Evolutionary conservation across 2,113 vertebrate species (phyloP).

Genomic region (Strix aluco): DNA sequence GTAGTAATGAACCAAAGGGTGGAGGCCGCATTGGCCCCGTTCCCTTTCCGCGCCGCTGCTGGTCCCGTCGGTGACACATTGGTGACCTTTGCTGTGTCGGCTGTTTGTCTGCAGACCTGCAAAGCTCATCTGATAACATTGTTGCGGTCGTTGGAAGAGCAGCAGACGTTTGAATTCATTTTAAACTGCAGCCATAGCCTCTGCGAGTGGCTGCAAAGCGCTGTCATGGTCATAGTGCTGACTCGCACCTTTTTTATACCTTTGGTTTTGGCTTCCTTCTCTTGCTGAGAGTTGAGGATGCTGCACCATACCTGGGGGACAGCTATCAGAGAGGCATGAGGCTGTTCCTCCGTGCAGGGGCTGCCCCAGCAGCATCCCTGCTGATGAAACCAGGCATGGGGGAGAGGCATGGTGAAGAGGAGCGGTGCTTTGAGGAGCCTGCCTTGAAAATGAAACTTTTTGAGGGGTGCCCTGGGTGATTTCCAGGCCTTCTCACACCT

Average conservation of each 20-base stretch:
- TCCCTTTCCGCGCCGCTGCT: not conserved
- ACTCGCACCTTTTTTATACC: not conserved
- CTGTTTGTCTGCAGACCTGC: constrained; percentile 24
- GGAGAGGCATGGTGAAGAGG: not conserved
- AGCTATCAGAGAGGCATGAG: not conserved
- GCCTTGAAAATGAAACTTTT: not conserved
- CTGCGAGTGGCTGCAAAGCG: not conserved
- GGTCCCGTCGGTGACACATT: not conserved
- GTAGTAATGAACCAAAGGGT: not conserved
- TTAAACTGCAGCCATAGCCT: not conserved
- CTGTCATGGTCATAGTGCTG: not conserved
- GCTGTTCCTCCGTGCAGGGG: not conserved
- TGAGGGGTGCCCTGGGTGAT: not conserved
- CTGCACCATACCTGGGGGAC: rapidly evolving
- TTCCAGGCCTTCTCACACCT: not conserved
- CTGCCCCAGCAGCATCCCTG: not conserved
- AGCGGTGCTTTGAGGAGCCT: not conserved
- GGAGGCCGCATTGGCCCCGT: not conserved
- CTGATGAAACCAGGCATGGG: not conserved
- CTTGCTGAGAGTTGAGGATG: not conserved
- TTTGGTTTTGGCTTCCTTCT: not conserved
- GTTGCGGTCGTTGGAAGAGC: not conserved
- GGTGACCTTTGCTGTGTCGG: not conserved
- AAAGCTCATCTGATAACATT: constrained; percentile 36
- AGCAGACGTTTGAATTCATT: not conserved